A percentile compares a stretch with the other conserved stretches of the same genome.
These are phyloP conservation scores for Rhingia campestris DNA, from an alignment of 2,888 invertebrate genomes.

Conservation along the genomic window DNA sequence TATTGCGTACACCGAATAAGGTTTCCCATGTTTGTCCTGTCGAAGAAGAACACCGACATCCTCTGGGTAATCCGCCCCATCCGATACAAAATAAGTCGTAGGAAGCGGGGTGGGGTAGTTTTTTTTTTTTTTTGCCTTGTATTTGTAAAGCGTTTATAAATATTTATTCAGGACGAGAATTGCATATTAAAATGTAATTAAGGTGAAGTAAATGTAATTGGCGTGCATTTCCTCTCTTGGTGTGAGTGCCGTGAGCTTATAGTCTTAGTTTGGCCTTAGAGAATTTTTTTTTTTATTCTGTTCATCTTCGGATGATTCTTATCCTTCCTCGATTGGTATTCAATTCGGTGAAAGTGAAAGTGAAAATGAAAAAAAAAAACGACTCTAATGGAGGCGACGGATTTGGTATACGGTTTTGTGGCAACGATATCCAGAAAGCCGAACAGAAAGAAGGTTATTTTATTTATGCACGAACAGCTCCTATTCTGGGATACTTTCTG, in stretches of 20 bases:
- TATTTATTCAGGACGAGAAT: slow-evolving; percentile 45
- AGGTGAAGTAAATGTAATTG: slow-evolving; percentile 43
- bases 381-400: slow-evolving; percentile 25
- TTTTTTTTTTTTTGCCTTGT: slow-evolving; percentile 11
- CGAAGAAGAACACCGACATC: not conserved
- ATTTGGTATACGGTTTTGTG: slow-evolving; percentile 27
- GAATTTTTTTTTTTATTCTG: not conserved
- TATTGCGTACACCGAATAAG: not conserved
- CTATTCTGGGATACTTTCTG: slow-evolving; percentile 1
- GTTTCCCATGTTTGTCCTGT: not conserved
- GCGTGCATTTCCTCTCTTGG: slow-evolving; percentile 7
- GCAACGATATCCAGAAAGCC: not conserved
- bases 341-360: not conserved
- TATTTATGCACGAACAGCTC: slow-evolving; percentile 36
- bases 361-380: not conserved
- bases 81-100: no score
- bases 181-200: slow-evolving; percentile 59
- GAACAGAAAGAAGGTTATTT: not conserved
- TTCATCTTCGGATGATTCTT: not conserved
- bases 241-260: slow-evolving; percentile 5
- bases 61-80: slow-evolving; percentile 11
- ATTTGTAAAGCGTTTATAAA: slow-evolving; percentile 34
- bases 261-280: not conserved
- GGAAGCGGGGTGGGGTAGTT: no score
- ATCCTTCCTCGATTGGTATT: not conserved